phyloP scores from a whole-genome alignment of 2,113 vertebrate genomes.

The Coreoperca whiteheadi region DNA sequence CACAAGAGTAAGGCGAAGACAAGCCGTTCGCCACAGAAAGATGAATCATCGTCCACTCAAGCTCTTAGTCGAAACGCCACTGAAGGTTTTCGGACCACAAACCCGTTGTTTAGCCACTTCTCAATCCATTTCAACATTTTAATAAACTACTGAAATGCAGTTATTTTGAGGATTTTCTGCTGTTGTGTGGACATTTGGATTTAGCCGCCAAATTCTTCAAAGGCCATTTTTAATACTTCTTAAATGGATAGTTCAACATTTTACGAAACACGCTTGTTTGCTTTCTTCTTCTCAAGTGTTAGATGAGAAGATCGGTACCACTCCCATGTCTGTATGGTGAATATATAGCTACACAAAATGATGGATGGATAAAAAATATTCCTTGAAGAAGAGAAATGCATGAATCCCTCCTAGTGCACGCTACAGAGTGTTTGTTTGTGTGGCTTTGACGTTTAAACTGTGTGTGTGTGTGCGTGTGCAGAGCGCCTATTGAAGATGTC shows the following conservation, averaged over 20 bases:
- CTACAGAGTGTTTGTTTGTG: too few relatives aligned
- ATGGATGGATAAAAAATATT: too few relatives aligned
- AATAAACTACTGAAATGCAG: neutral
- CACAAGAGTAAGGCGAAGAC: constrained; percentile 86
- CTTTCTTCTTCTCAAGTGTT: too few relatives aligned
- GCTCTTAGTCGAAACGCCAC: neutral
- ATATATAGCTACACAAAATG: neutral
- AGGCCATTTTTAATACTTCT: neutral
- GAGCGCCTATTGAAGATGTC: constrained; percentile 88
- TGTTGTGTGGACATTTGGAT: too few relatives aligned
- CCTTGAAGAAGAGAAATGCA: too few relatives aligned
- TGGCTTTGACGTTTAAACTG: neutral
- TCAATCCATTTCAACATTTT: neutral
- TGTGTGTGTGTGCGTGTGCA: constrained; percentile 31
- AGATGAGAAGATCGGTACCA: neutral
- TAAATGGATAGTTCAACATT: neutral
- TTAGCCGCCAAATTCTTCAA: neutral
- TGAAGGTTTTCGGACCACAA: neutral
- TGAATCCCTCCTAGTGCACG: too few relatives aligned
- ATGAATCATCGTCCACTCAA: neutral
- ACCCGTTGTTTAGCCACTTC: neutral
- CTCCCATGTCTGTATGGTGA: neutral
- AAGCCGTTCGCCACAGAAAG: neutral
- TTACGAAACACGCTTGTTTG: neutral
- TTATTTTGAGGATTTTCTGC: neutral